Base-by-base conservation (phyloP, 1,140 invertebrate genomes). In the Lordiphosa mommai region DNA sequence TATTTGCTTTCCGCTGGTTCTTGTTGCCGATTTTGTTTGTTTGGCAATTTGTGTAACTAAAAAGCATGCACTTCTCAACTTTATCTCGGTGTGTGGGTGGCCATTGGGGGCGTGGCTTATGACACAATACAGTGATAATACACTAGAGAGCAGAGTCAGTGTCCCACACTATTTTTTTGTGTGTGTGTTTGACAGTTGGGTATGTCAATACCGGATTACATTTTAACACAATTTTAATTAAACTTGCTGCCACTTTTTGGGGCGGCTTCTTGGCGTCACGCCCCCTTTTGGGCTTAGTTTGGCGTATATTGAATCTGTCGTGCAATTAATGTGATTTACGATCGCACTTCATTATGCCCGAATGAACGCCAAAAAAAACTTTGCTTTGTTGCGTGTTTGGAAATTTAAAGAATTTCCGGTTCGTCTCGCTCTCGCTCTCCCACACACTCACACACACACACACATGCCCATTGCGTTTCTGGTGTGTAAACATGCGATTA, bases 21-120 rank as follows among this genome's bases (percentile, higher is more conserved):
- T 40, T 40, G 9, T 59, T 58, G 50, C 47, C 44, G 47, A 51
- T 82, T 74, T 72, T 71, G 66, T 82, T 82, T 82, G 76, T 82
- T 80, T 76, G 72, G 61, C 71, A 82, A 82, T 82, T 82, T 82
- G 76, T 64, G 71, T 70, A 82, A 76, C 76, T 76, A 82, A 82
- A 82, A 82, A 76, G 76, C 71, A 76, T 72, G 82, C 67, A 82
- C 76, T 82, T 82, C 76, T 82, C 58, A 82, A 72, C 76, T 82
- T 82, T 82, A 82, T 74, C 67, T 67, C 60, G 43, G 60, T 48
- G 55, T 29, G 32, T 32, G 41, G 51, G 56, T 59, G 41, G 29
- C 33, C 14, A n/a, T n/a, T 56, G 32, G 65, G 34, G 53, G 38
- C 7, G 34, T 14, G 34, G 33, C 13, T 36, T 36, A 40, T n/a